Evolutionary conservation across 1,140 invertebrate genomes (phyloP), one percentile per base, ranked within the genome.

Genomic region (Antheraea mylitta): DNA sequence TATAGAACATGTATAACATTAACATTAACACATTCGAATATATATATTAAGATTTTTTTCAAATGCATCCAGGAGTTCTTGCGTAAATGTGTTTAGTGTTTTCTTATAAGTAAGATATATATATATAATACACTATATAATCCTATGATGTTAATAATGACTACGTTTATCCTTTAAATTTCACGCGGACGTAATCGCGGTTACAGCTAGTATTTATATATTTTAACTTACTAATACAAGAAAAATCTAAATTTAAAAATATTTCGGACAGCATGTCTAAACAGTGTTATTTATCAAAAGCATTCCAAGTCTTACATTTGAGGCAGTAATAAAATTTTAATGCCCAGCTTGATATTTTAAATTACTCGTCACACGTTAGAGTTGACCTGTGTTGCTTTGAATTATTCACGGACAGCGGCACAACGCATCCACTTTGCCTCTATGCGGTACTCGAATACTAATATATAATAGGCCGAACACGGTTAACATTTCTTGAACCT

Each of bases 351-450:
- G 45, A 13, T 66, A 64, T 69, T 74, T 72, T 68, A 74, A 75
- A 77, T 70, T 72, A 72, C 71, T 66, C 48, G 64, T 75, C 72
- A 75, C 67, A 75, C 72, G 73, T 75, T 37, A 69, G 45, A 65
- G 63, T 67, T 64, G 69, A 62, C 66, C 68, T 42, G 65, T 69
- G 66, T 62, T 72, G 71, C 66, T 70, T 77, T 79, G 77, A 79
- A 79, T 79, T 71, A 79, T 79, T 74, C 75, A 79, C 67, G 69
- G 58, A n/a, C 67, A 58, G 19, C 70, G 66, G 69, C 70, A 58
- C 60, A 58, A 42, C 37, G 60, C 74, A 71, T 69, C 59, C 68
- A 76, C 64, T 71, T 22, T 58, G 11, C 69, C 60, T 62, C 69
- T 53, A 9, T 53, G 45, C 45, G 45, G 45, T 13, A 58, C 58